phyloP scores from a whole-genome alignment of 2,888 invertebrate species.

The Ceramica pisi region DNA sequence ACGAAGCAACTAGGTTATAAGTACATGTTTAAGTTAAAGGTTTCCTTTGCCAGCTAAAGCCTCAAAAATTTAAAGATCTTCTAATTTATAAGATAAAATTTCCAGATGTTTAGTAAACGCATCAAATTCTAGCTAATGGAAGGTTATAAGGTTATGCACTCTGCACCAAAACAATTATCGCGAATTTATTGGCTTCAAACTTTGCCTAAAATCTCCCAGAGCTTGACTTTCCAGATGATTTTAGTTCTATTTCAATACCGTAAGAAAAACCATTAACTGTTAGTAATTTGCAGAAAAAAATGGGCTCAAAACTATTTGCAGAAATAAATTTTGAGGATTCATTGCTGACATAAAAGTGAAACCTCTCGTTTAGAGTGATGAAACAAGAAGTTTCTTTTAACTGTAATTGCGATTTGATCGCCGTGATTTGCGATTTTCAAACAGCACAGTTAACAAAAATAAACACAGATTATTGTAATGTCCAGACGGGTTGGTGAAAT shows the following conservation, averaged over 20 bases:
- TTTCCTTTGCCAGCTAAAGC: background rate
- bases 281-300: conserved; percentile 41
- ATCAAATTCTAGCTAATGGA: conserved; percentile 31
- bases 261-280: conserved; percentile 24
- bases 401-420: conserved; percentile 62
- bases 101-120: conserved; percentile 1
- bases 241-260: conserved; percentile 39
- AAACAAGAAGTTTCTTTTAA: conserved; percentile 48
- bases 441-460: conserved; percentile 76
- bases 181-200: conserved; percentile 27
- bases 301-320: conserved; percentile 26
- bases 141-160: conserved; percentile 31
- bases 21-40: background rate
- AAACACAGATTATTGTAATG: conserved; percentile 76
- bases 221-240: conserved; percentile 10
- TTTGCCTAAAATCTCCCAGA: background rate
- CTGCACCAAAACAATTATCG: conserved; percentile 31
- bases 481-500: conserved; percentile 75
- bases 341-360: conserved; percentile 32
- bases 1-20: background rate
- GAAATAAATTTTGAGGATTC: conserved; percentile 44
- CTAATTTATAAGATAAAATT: background rate
- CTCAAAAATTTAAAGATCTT: background rate
- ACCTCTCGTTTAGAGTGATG: conserved; percentile 36
- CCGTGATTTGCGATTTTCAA: conserved; percentile 71